Evolutionary conservation across 2,113 vertebrate genomes (phyloP).

Genomic region (Mustelus asterias): DNA sequence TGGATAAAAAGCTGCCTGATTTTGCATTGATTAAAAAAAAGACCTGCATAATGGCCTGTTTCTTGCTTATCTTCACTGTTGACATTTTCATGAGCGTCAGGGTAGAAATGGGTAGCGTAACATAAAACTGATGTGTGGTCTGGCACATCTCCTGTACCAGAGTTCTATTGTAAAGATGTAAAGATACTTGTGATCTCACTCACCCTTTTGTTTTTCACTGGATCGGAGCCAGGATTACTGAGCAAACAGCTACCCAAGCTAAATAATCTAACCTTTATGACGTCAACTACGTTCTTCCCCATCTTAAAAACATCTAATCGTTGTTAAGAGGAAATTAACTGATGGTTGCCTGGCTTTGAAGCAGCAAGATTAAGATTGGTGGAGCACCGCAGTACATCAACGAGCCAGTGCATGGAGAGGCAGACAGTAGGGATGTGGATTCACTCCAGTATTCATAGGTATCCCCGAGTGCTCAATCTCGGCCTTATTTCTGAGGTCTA

Average conservation of each 20-base stretch:
- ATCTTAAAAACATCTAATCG: neutral
- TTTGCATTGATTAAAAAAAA: neutral
- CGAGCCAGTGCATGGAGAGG: neutral
- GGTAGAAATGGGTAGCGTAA: neutral
- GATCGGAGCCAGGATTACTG: neutral
- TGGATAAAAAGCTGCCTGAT: neutral
- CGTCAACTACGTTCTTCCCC: neutral
- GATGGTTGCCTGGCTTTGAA: neutral
- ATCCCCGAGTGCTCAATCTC: neutral
- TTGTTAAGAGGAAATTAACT: constrained; percentile 17
- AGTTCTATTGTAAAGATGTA: neutral
- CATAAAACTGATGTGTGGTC: neutral
- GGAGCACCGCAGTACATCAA: neutral
- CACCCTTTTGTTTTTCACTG: neutral
- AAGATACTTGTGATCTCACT: constrained; percentile 1
- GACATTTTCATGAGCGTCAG: neutral
- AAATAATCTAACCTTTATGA: constrained; percentile 16
- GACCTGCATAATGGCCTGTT: neutral
- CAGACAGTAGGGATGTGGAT: neutral
- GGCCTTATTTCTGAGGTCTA: neutral
- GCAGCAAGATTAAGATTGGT: neutral
- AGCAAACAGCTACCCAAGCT: neutral
- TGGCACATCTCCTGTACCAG: constrained; percentile 6
- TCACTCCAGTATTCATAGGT: neutral
- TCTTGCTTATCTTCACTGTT: neutral